Evolutionary conservation across 2,888 invertebrate genomes (phyloP).

Genomic region (Meta bourneti): DNA sequence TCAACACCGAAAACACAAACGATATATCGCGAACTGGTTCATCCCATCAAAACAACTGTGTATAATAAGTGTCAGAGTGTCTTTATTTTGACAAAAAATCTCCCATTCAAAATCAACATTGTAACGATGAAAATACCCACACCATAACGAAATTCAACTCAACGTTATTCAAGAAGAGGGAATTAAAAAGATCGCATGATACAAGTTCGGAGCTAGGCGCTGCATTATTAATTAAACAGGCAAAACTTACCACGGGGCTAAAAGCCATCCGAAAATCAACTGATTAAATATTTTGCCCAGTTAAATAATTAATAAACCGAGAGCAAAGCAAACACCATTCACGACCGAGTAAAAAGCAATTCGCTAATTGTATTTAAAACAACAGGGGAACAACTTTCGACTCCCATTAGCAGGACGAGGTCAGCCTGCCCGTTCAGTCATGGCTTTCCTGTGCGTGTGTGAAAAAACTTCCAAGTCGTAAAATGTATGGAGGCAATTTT

Average conservation of each 20-base stretch:
- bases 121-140: too few relatives aligned
- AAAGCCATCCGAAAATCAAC: slow-evolving; percentile 4
- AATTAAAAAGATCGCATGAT: too few relatives aligned
- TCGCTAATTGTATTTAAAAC: slow-evolving; percentile 34
- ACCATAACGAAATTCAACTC: too few relatives aligned
- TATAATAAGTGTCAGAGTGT: too few relatives aligned
- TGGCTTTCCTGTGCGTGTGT: not conserved
- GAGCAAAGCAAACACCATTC: slow-evolving; percentile 23
- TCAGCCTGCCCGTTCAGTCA: not conserved
- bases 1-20: too few relatives aligned
- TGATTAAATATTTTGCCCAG: slow-evolving; percentile 26
- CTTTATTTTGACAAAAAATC: too few relatives aligned
- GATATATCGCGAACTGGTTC: too few relatives aligned
- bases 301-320: slow-evolving; percentile 36
- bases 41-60: too few relatives aligned
- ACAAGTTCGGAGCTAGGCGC: not conserved
- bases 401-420: slow-evolving; percentile 17
- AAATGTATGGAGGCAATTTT: not conserved
- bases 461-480: not conserved
- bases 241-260: not conserved
- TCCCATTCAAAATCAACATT: too few relatives aligned
- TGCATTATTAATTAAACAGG: not conserved
- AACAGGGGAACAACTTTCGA: not conserved
- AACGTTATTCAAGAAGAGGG: too few relatives aligned
- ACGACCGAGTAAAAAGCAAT: slow-evolving; percentile 30